Conservation (phyloP, 2,888 invertebrate species). For the Agrilus mali region DNA sequence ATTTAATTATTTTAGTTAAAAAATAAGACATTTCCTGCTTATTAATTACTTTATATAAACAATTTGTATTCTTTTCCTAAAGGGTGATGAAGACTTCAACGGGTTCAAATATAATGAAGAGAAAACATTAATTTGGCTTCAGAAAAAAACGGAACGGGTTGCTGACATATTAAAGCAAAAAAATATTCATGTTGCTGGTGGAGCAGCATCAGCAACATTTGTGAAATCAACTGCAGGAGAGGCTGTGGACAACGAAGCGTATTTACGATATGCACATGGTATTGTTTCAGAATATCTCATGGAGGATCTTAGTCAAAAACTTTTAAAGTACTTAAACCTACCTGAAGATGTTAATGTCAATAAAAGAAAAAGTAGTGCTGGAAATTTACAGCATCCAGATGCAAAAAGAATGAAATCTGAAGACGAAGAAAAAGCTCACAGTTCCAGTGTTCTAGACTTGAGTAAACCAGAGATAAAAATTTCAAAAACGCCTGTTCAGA, state of each 20-base stretch:
- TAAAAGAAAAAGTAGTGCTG: conserved; percentile 39
- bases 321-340: conserved; percentile 52
- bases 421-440: conserved; percentile 30
- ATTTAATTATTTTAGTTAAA: conserved; percentile 2
- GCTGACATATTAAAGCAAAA: conserved; percentile 51
- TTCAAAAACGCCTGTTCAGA: conserved; percentile 38
- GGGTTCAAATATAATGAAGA: conserved; percentile 77
- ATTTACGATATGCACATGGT: conserved; percentile 62
- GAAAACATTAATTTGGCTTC: conserved; percentile 62
- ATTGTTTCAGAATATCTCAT: conserved; percentile 68
- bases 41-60: not conserved
- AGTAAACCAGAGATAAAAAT: conserved; percentile 32
- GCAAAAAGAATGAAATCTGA: conserved; percentile 35
- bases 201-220: conserved; percentile 66
- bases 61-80: conserved; percentile 16
- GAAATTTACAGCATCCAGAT: conserved; percentile 20
- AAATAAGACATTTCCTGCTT: conserved; percentile 1
- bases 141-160: conserved; percentile 54
- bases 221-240: conserved; percentile 42
- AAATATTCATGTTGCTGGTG: conserved; percentile 60
- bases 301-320: conserved; percentile 49
- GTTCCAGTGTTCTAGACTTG: conserved; percentile 28
- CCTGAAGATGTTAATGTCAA: conserved; percentile 46
- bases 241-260: conserved; percentile 43
- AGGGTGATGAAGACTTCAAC: conserved; percentile 55